phyloP scores from a whole-genome alignment of 2,113 vertebrate genomes.

The Benthochromis sp. region DNA sequence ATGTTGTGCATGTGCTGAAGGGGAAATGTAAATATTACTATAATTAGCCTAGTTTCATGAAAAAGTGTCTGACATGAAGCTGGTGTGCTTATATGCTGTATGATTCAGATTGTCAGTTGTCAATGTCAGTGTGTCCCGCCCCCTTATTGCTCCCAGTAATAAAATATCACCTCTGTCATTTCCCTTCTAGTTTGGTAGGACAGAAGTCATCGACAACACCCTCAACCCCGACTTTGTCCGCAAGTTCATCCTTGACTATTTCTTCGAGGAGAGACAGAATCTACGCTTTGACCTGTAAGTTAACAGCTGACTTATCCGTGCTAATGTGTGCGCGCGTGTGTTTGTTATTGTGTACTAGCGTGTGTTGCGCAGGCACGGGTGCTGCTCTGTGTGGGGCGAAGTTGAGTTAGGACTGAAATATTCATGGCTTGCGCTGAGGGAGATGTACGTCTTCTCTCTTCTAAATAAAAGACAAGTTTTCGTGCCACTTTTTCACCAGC shows the following conservation, averaged over 20 bases:
- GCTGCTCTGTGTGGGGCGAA: constrained; percentile 9
- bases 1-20: not conserved
- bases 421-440: constrained; percentile 32
- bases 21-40: not conserved
- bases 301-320: not conserved
- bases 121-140: not conserved
- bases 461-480: constrained; percentile 50
- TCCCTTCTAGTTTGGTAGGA: constrained; percentile 83
- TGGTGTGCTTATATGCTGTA: not conserved
- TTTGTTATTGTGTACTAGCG: not conserved
- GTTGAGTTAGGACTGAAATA: constrained; percentile 49
- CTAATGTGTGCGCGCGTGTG: not conserved
- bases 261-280: constrained; percentile 96
- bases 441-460: constrained; percentile 33
- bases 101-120: not conserved
- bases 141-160: not conserved
- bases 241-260: constrained; percentile 96
- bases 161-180: not conserved
- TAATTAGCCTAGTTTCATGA: not conserved
- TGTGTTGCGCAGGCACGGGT: not conserved
- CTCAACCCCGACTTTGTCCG: constrained; percentile 97
- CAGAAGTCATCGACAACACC: constrained; percentile 96
- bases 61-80: not conserved
- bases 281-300: constrained; percentile 98
- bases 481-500: not conserved